Percentiles rank a stretch among this genome's conserved stretches.
Evolutionary conservation across 2,113 vertebrate species (phyloP).

Genomic region (Rhinopomastus cyanomelas): DNA sequence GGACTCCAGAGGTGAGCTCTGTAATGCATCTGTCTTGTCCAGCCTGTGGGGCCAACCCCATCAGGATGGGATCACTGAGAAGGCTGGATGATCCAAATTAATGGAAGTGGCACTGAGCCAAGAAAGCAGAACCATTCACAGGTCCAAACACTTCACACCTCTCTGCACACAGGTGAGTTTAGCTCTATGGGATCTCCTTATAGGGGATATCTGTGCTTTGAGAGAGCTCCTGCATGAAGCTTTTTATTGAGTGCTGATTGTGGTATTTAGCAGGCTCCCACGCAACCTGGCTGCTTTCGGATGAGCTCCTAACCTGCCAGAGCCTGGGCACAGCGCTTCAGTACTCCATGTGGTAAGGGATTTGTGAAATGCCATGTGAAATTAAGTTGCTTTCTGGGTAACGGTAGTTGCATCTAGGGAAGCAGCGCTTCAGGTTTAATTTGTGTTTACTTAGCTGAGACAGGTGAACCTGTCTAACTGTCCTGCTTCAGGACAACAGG

Average conservation of each 20-base stretch:
- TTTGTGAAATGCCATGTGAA: neutral
- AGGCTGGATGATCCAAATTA: neutral
- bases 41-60: rapidly evolving
- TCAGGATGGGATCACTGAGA: neutral
- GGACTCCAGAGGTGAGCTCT: neutral
- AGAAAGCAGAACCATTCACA: neutral
- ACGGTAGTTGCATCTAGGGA: neutral
- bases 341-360: neutral
- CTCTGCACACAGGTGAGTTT: neutral
- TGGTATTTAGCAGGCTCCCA: neutral
- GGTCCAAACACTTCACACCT: neutral
- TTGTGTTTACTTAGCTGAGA: neutral
- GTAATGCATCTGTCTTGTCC: rapidly evolving
- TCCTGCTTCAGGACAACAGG: neutral
- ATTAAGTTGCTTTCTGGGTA: neutral
- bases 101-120: too few species aligned
- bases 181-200: neutral
- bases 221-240: neutral
- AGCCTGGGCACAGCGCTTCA: neutral
- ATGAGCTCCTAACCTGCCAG: neutral
- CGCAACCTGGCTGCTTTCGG: neutral
- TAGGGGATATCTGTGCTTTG: rapidly evolving
- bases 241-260: neutral
- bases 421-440: neutral
- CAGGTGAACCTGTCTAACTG: neutral